phyloP scores from a whole-genome alignment of 1,140 invertebrate species.

The Drosophila bipectinata region DNA sequence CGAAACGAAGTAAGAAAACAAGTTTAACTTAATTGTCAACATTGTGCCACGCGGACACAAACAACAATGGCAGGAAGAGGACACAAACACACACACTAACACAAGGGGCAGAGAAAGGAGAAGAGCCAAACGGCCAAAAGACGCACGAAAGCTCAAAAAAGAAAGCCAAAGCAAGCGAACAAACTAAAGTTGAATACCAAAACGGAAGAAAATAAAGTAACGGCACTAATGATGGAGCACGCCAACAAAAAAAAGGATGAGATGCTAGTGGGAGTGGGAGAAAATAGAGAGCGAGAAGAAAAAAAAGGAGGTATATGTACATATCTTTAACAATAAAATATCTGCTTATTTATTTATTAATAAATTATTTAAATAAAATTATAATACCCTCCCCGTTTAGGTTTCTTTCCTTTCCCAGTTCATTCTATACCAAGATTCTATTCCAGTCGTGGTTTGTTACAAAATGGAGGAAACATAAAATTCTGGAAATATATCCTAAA shows the following conservation, averaged over 20 bases:
- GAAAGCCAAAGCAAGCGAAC: slow-evolving; percentile 12
- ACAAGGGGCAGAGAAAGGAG: slow-evolving; percentile 5
- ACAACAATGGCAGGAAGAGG: slow-evolving; percentile 19
- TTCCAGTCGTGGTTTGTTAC: too few relatives aligned
- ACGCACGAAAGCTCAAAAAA: slow-evolving; percentile 46
- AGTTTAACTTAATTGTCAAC: slow-evolving; percentile 81
- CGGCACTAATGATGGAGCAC: slow-evolving; percentile 75
- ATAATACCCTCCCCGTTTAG: too few relatives aligned
- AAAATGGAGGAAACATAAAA: too few relatives aligned
- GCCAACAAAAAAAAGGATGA: slow-evolving; percentile 15
- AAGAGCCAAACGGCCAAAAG: slow-evolving; percentile 11
- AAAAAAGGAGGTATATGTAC: background rate
- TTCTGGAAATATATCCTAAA: too few relatives aligned
- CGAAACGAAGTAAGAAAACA: slow-evolving; percentile 78
- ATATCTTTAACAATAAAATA: too few relatives aligned
- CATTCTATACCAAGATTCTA: too few relatives aligned
- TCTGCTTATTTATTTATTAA: too few relatives aligned
- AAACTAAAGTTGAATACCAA: slow-evolving; percentile 47
- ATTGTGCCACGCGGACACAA: slow-evolving; percentile 62
- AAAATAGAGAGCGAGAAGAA: background rate
- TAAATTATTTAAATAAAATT: too few relatives aligned
- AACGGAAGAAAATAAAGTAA: slow-evolving; percentile 77
- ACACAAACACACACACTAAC: background rate
- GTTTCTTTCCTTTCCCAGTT: too few relatives aligned
- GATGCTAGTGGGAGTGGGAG: background rate